Conservation (phyloP, 2,888 invertebrate genomes). For the Diarsia rubi region DNA sequence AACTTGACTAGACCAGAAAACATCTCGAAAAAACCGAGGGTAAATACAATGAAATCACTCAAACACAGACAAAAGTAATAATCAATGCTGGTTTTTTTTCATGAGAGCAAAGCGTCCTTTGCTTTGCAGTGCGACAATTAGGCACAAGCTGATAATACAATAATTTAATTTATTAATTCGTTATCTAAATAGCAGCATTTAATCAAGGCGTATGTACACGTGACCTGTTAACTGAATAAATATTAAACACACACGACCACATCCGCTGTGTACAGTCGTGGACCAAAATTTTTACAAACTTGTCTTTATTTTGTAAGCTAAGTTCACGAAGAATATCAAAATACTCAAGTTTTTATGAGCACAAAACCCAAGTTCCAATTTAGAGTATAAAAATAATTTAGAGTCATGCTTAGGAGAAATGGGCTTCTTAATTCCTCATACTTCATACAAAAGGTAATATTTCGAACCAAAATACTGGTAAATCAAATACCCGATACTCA, state of each 20-base stretch:
- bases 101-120: not conserved
- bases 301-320: not conserved
- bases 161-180: conserved; percentile 18
- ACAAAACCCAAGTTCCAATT: not conserved
- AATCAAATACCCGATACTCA: not conserved
- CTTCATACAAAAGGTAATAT: not conserved
- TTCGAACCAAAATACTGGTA: not conserved
- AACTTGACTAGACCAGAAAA: not conserved
- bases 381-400: not conserved
- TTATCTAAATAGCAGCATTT: conserved; percentile 39
- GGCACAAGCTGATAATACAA: conserved; percentile 8
- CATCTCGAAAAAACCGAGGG: not conserved
- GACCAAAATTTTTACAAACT: conserved; percentile 3
- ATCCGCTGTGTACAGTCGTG: conserved; percentile 8
- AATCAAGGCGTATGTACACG: conserved; percentile 41
- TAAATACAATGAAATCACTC: not conserved
- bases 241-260: conserved; percentile 34
- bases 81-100: not conserved
- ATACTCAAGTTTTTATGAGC: not conserved
- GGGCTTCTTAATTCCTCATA: not conserved
- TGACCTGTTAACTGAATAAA: conserved; percentile 45
- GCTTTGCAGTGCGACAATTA: not conserved
- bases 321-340: not conserved
- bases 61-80: not conserved
- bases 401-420: not conserved